Base-by-base conservation (phyloP, 2,888 invertebrate genomes). In the Apotomis capreana region DNA sequence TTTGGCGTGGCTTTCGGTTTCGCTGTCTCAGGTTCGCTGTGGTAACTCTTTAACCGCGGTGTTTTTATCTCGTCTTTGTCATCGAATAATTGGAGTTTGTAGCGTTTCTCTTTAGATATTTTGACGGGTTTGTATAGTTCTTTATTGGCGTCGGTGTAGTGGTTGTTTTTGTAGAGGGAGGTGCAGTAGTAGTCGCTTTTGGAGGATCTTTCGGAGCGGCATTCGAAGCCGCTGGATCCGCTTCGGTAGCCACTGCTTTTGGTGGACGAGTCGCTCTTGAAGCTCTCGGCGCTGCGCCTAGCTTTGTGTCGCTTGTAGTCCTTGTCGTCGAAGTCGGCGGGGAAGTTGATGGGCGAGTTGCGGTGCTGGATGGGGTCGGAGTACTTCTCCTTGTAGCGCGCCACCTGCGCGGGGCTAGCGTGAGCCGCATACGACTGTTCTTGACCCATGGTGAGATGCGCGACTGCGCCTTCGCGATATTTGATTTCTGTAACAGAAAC, bases 121-220 rank as follows among this genome's bases (percentile, higher is more conserved):
- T 94, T 94, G 60, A 94, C 89, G 2, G 93, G 94, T 82, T 90
- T 93, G 80, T 94, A 94, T 1, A 93, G 81, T 81, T 94, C 92
- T 74, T 91, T 94, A 77, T 89, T 94, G 69, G 87, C 81, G 77
- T 92, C 90, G 82, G 87, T 91, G 81, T 93, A 94, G 78, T 93
- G 91, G 76, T 90, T 90, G 90, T 94, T 92, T 80, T 93, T 94
- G 83, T 94, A 94, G 60, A 94, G 78, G 4, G 92, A 90, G n/a
- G 89, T 87, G 83, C 89, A 88, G 78, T 89, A 91, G 76, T 92
- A 92, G 75, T 91, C 91, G 80, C 88, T 88, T 74, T 85, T 89
- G 6, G 87, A 86, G 10, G 91, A 93, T 78, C 88, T 84, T 75
- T 90, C 89, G 36, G 91, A 91, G 74, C 84, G 87, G 78, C 87